Conservation (phyloP, 2,797 vertebrate species). For the Pterois miles region DNA sequence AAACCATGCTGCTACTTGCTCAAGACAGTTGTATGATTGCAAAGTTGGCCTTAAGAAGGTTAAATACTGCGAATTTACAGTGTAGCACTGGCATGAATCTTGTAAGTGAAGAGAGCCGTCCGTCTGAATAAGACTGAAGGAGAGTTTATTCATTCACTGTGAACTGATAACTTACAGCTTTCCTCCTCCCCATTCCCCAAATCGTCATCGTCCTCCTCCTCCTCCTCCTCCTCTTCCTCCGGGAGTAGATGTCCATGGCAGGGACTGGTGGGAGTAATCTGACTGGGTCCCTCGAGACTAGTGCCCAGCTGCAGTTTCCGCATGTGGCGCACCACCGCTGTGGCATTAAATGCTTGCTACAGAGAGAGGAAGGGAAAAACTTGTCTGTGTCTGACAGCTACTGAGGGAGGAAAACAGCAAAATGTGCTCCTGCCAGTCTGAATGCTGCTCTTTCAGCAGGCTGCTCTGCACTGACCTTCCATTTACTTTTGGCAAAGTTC, state of each 20-base stretch:
- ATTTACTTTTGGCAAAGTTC: slow-evolving; percentile 99
- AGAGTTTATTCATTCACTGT: slow-evolving; percentile 9
- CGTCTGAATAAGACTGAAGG: background rate
- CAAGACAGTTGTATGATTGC: background rate
- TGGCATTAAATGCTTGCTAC: slow-evolving; percentile 98
- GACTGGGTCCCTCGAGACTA: slow-evolving; percentile 90
- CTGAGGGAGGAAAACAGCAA: slow-evolving; percentile 16
- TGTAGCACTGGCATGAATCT: background rate
- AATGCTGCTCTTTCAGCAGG: slow-evolving; percentile 24
- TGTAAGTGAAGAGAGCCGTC: background rate
- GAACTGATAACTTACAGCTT: slow-evolving; percentile 67
- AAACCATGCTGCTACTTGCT: background rate
- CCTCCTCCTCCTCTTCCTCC: slow-evolving; percentile 84
- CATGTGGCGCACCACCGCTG: slow-evolving; percentile 96
- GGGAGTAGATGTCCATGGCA: slow-evolving; percentile 82
- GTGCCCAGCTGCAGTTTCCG: slow-evolving; percentile 93
- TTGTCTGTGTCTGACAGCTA: slow-evolving; percentile 21
- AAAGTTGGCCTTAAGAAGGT: background rate
- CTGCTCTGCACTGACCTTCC: slow-evolving; percentile 89
- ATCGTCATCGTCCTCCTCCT: slow-evolving; percentile 80
- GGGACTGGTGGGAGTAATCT: slow-evolving; percentile 85
- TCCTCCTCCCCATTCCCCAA: slow-evolving; percentile 82
- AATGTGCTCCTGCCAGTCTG: slow-evolving; percentile 35
- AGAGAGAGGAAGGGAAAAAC: background rate
- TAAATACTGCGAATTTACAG: background rate